Percentiles rank a stretch among this genome's conserved stretches.
phyloP scores from a whole-genome alignment of 2,888 invertebrate species.

The Dasypogon diadema region DNA sequence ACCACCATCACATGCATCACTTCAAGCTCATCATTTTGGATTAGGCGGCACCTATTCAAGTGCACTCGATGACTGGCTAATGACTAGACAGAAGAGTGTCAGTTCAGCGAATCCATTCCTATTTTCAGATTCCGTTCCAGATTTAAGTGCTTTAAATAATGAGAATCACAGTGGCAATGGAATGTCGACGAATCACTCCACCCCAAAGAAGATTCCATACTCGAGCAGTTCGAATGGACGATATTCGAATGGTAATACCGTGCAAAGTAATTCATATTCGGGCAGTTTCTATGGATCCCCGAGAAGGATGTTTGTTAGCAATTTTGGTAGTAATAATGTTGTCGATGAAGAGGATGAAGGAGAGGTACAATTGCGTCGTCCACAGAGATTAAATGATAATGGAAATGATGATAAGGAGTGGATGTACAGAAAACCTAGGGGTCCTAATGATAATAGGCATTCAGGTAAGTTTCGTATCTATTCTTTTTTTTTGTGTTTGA shows the following conservation, averaged over 20 bases:
- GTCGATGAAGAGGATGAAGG: slow-evolving; percentile 66
- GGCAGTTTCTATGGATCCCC: slow-evolving; percentile 66
- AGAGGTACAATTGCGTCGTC: slow-evolving; percentile 66
- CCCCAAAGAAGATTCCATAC: slow-evolving; percentile 67
- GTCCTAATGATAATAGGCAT: slow-evolving; percentile 67
- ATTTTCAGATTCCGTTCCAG: slow-evolving; percentile 68
- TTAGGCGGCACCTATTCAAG: slow-evolving; percentile 70
- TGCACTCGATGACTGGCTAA: slow-evolving; percentile 72
- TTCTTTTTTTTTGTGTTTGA: neutral
- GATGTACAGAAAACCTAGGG: slow-evolving; percentile 67
- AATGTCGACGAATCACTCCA: slow-evolving; percentile 67
- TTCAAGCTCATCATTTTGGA: slow-evolving; percentile 66
- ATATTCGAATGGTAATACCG: slow-evolving; percentile 65
- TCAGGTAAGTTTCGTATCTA: slow-evolving; percentile 61
- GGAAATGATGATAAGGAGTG: slow-evolving; percentile 67
- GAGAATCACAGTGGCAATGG: slow-evolving; percentile 66
- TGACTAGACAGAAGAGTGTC: slow-evolving; percentile 68
- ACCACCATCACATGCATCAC: slow-evolving; percentile 66
- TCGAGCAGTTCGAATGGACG: slow-evolving; percentile 52
- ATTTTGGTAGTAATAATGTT: slow-evolving; percentile 66
- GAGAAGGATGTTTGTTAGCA: slow-evolving; percentile 66
- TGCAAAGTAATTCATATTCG: slow-evolving; percentile 65
- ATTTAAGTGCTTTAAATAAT: slow-evolving; percentile 66
- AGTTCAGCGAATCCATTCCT: slow-evolving; percentile 66
- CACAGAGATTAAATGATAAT: slow-evolving; percentile 64